Evolutionary conservation across 2,797 vertebrate genomes (phyloP).

Genomic region (Vultur gryphus): DNA sequence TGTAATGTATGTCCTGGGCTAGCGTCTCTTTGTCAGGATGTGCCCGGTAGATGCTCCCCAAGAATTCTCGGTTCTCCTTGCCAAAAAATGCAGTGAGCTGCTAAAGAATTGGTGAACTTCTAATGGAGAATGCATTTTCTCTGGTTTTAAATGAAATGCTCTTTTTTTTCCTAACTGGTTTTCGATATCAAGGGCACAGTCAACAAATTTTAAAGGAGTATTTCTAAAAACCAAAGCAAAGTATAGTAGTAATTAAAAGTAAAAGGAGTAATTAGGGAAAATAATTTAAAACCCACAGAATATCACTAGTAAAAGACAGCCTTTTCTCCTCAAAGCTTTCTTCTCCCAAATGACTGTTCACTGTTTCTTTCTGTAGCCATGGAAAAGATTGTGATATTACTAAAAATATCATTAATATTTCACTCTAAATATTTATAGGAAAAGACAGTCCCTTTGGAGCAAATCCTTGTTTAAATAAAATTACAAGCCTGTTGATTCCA

Average conservation of each 20-base stretch:
- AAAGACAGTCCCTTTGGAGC: neutral
- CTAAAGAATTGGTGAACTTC: neutral
- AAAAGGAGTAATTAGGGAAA: neutral
- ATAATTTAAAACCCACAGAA: neutral
- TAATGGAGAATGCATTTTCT: neutral
- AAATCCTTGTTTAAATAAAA: neutral
- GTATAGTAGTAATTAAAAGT: neutral
- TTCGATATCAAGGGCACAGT: neutral
- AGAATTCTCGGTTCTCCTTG: neutral
- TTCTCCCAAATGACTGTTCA: neutral
- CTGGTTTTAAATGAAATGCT: neutral
- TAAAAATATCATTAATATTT: slow-evolving; percentile 15
- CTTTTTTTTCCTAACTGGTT: neutral
- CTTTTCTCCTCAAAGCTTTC: neutral
- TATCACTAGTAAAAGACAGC: neutral
- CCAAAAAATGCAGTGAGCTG: neutral
- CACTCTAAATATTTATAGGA: neutral
- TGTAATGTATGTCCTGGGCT: neutral
- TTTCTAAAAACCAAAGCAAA: neutral
- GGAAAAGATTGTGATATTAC: neutral
- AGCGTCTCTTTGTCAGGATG: neutral
- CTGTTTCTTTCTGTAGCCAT: neutral
- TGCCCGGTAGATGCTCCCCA: neutral
- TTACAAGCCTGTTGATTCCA: neutral
- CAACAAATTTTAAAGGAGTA: neutral